These are phyloP conservation scores for Zaprionus capensis DNA, from an alignment of 1,140 invertebrate genomes.

Conservation along the genomic window DNA sequence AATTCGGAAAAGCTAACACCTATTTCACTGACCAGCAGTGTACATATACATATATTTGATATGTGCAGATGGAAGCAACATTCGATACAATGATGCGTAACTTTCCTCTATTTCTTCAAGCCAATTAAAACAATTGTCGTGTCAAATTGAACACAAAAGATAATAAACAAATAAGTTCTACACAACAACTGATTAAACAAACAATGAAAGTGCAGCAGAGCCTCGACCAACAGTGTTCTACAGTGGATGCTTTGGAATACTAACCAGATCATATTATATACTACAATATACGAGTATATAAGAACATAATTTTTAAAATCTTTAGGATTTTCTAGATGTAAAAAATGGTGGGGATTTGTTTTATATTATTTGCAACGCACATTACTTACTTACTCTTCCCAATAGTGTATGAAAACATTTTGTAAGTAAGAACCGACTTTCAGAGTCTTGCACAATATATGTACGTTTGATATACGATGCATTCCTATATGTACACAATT, in stretches of 20 bases:
- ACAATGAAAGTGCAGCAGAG: slow-evolving; percentile 18
- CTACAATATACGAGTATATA: too few relatives aligned
- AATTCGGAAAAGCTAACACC: too few relatives aligned
- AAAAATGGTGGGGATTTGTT: neutral
- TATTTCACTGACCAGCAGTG: too few relatives aligned
- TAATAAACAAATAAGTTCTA: slow-evolving; percentile 4
- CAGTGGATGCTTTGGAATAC: neutral
- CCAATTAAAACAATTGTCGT: slow-evolving; percentile 43
- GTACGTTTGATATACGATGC: neutral
- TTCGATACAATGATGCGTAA: slow-evolving; percentile 11
- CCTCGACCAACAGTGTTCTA: neutral
- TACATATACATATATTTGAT: neutral
- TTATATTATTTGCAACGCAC: too few relatives aligned
- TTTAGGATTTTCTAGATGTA: too few relatives aligned
- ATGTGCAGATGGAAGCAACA: slow-evolving; percentile 9
- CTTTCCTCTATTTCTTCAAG: slow-evolving; percentile 12
- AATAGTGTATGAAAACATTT: neutral
- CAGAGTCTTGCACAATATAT: neutral
- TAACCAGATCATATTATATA: too few relatives aligned
- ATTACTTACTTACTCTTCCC: too few relatives aligned
- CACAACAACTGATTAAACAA: neutral
- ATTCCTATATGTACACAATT: neutral
- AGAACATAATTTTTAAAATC: too few relatives aligned
- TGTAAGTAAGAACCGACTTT: neutral
- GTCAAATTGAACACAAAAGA: slow-evolving; percentile 31